Percentiles rank a stretch among this genome's conserved stretches.
Evolutionary conservation across 2,888 invertebrate genomes (phyloP).

Genomic region (Cepaea hortensis): DNA sequence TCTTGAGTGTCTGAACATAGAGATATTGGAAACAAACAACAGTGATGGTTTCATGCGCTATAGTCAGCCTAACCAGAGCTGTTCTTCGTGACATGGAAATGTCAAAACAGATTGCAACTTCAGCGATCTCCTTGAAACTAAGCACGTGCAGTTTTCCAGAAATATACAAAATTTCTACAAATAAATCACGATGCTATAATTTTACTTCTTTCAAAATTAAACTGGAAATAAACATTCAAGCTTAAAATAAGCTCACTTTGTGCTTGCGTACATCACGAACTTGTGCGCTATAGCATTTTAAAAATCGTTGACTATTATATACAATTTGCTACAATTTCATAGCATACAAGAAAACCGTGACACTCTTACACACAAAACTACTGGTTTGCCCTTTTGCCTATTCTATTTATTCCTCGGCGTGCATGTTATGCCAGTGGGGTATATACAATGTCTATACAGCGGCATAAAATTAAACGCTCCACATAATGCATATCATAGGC

Average conservation of each 20-base stretch:
- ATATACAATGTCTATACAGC: slow-evolving; percentile 2
- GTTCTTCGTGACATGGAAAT: neutral
- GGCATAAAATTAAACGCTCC: slow-evolving; percentile 1
- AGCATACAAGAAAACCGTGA: neutral
- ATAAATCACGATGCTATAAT: neutral
- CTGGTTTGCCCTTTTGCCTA: neutral
- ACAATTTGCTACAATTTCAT: neutral
- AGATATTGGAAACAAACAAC: too few relatives aligned
- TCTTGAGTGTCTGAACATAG: too few relatives aligned
- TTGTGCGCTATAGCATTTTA: neutral
- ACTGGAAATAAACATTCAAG: neutral
- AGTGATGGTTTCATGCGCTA: neutral
- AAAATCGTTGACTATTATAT: slow-evolving; percentile 14
- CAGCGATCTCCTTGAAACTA: neutral
- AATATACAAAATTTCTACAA: neutral
- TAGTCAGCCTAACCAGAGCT: neutral
- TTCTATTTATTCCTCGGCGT: neutral
- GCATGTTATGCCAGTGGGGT: neutral
- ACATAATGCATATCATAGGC: slow-evolving; percentile 6
- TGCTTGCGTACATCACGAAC: slow-evolving; percentile 8
- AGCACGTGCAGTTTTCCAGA: neutral
- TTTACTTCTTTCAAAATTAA: neutral
- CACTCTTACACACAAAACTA: neutral
- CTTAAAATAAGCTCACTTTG: neutral
- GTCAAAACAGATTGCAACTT: neutral